Base-by-base conservation (phyloP, 2,797 vertebrate genomes). In the Psittacula derbiana region DNA sequence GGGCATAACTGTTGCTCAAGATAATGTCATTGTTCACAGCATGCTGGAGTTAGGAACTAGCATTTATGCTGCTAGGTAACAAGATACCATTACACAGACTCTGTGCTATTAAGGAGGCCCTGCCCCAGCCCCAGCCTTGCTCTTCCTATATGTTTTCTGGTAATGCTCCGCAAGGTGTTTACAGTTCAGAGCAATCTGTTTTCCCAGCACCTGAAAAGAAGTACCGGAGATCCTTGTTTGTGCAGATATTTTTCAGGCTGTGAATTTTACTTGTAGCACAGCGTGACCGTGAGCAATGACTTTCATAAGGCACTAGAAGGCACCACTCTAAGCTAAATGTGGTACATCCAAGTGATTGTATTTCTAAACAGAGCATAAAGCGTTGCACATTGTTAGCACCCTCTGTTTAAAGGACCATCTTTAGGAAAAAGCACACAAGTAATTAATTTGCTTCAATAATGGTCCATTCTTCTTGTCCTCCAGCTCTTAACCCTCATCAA, bases 401-500 rank as follows among this genome's bases (percentile, higher is more conserved):
- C 62, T 71, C 75, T 41, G 6, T 24, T 17, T 6, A 28, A 50
- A 61, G 70, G 61, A 78, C 7, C 50, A 23, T 16, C 31, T 88
- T 18, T 33, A 53, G 69, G 46, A 44, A 43, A 44, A 55, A 55
- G 25, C 0, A 0, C 31, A 28, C 23, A 58, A 58, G 12, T 16
- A 25, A 53, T 33, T 41, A 12, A 46, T 62, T 14, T 10, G 18
- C 50, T 87, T 75, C 55, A 6, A 3, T 6, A 30, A 52, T 0
- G 8, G 2, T 41, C n/a, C 30, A 2, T 47, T 84, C 36, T 40
- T 40, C 30, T n/a, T 16, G 60, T 31, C 15, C 47, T 40, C n/a
- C 46, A 61, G 33, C 40, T 40, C 53, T 71, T 13, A 41, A 33
- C 13, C 36, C 70, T n/a, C 33, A 43, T 98, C 93, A 98, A 20